Evolutionary conservation across 2,888 invertebrate species (phyloP).

Genomic region (Hipparchia semele): DNA sequence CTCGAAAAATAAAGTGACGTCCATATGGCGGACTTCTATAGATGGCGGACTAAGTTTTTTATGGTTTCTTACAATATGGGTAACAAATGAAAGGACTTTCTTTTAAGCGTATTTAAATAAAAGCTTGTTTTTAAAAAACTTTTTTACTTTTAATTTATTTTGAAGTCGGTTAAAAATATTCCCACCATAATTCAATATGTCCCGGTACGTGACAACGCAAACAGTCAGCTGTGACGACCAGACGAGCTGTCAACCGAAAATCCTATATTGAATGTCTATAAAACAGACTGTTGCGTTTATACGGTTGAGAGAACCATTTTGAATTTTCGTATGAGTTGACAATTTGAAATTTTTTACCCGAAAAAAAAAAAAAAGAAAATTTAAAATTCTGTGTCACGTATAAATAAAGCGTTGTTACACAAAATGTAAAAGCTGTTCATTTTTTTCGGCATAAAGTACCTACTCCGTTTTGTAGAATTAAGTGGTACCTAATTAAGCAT

Average conservation of each 20-base stretch:
- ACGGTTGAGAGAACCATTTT: slow-evolving; percentile 13
- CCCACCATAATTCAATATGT: slow-evolving; percentile 10
- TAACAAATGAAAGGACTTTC: too few species aligned
- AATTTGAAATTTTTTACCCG: slow-evolving; percentile 6
- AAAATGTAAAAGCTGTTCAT: background rate
- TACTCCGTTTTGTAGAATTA: too few species aligned
- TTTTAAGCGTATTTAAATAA: too few species aligned
- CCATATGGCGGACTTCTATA: too few species aligned
- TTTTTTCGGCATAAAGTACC: background rate
- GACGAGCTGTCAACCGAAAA: slow-evolving; percentile 32
- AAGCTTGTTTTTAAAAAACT: too few species aligned
- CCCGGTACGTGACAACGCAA: slow-evolving; percentile 13
- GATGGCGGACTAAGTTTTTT: too few species aligned
- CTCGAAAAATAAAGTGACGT: too few species aligned
- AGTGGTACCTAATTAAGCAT: too few species aligned
- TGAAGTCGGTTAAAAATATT: slow-evolving; percentile 4
- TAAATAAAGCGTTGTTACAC: background rate
- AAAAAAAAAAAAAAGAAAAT: slow-evolving; percentile 6
- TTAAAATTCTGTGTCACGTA: background rate
- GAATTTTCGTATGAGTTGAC: slow-evolving; percentile 9
- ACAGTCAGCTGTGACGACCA: slow-evolving; percentile 25
- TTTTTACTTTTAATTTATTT: too few species aligned
- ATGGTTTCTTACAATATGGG: too few species aligned
- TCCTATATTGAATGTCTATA: slow-evolving; percentile 26
- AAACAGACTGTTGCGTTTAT: slow-evolving; percentile 20